phyloP scores from a whole-genome alignment of 2,113 vertebrate species.

The Ammodytes marinus region DNA sequence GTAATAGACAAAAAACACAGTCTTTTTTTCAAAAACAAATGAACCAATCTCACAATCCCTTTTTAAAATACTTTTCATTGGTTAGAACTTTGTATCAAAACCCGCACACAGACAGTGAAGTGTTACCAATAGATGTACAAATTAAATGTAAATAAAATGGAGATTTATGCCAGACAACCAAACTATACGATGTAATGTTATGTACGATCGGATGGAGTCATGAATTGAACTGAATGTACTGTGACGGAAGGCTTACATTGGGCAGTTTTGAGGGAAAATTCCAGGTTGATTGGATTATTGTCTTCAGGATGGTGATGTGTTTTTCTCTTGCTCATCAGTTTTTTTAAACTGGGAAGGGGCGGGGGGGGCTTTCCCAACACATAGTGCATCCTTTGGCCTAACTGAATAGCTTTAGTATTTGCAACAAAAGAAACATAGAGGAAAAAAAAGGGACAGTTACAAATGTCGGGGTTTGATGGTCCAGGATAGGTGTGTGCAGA shows the following conservation, averaged over 20 bases:
- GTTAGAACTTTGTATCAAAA: too few relatives aligned
- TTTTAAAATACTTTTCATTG: too few relatives aligned
- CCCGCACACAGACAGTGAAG: too few relatives aligned
- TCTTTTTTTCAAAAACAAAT: too few relatives aligned
- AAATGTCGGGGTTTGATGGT: not conserved
- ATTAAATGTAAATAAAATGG: too few relatives aligned
- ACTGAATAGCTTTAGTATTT: not conserved
- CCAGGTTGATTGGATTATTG: constrained; percentile 74
- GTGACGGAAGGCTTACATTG: not conserved
- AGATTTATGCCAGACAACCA: too few relatives aligned
- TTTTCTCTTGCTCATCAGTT: constrained; percentile 9
- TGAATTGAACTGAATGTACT: constrained; percentile 6
- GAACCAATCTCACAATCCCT: too few relatives aligned
- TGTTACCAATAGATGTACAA: too few relatives aligned
- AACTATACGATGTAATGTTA: not conserved
- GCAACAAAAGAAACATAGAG: not conserved
- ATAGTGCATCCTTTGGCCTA: constrained; percentile 14
- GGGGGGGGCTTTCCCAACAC: not conserved
- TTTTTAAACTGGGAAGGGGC: too few relatives aligned
- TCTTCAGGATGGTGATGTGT: constrained; percentile 39
- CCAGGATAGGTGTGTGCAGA: not conserved
- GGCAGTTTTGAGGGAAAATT: constrained; percentile 60
- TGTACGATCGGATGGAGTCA: constrained; percentile 1
- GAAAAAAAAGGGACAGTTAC: not conserved
- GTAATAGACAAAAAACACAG: too few relatives aligned